phyloP scores from a whole-genome alignment of 2,797 vertebrate genomes.

The Notamacropus eugenii region DNA sequence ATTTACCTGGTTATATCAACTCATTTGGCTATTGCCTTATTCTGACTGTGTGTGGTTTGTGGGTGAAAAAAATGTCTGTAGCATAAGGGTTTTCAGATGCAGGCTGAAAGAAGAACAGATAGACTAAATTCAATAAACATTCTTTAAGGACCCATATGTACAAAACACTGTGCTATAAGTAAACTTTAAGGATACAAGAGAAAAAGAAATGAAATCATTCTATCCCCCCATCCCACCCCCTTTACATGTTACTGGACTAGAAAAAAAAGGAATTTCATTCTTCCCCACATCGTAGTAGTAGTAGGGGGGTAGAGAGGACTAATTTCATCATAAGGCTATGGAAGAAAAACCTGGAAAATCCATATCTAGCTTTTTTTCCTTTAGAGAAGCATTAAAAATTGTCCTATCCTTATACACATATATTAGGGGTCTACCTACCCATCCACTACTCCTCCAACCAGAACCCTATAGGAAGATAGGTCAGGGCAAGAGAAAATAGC shows the following conservation, averaged over 20 bases:
- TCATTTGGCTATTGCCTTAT: conserved; percentile 6
- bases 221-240: not conserved
- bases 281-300: not conserved
- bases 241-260: not conserved
- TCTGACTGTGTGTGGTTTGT: not conserved
- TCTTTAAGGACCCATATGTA: not conserved
- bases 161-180: not conserved
- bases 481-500: not conserved
- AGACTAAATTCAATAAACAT: not conserved
- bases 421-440: not conserved
- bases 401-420: not conserved
- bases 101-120: not conserved
- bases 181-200: not conserved
- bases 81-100: not conserved
- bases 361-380: not conserved
- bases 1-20: not conserved
- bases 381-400: not conserved
- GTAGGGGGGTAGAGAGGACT: not conserved
- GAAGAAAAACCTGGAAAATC: not conserved
- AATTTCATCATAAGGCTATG: not conserved
- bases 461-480: not conserved
- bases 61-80: not conserved
- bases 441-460: not conserved
- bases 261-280: not conserved
- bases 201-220: not conserved